These are phyloP conservation scores for Colaptes auratus DNA, from an alignment of 2,113 vertebrate genomes.

Conservation along the genomic window DNA sequence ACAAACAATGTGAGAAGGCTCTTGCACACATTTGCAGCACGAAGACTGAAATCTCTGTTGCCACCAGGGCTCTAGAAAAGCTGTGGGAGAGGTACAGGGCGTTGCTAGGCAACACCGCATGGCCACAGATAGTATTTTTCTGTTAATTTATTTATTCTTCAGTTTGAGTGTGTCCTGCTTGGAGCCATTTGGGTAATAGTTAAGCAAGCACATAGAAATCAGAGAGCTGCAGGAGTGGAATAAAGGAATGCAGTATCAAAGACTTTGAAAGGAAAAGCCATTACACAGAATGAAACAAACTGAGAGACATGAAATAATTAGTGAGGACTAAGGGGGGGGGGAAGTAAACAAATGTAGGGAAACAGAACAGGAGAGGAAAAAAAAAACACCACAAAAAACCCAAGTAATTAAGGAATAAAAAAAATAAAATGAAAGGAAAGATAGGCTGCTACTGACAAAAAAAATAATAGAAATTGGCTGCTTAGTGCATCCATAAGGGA, in stretches of 20 bases:
- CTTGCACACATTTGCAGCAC: constrained; percentile 44
- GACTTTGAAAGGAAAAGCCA: background rate
- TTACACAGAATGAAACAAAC: background rate
- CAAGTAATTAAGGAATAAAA: background rate
- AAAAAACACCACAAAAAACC: no score
- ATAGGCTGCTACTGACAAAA: background rate
- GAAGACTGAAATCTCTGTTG: constrained; percentile 31
- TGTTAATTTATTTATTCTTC: constrained; percentile 66
- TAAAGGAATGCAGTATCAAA: constrained; percentile 18
- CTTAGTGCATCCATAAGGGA: background rate
- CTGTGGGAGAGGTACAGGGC: background rate
- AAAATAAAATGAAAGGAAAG: background rate
- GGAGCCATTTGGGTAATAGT: constrained; percentile 62
- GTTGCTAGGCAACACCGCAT: constrained; percentile 54
- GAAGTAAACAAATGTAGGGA: background rate
- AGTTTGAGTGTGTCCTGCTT: constrained; percentile 63
- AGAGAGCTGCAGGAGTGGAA: constrained; percentile 34
- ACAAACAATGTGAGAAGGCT: constrained; percentile 12
- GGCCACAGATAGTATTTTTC: constrained; percentile 55
- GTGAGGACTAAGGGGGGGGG: background rate
- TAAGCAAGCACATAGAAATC: constrained; percentile 52
- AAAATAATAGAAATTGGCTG: constrained; percentile 31
- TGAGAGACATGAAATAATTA: constrained; percentile 38
- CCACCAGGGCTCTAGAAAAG: constrained; percentile 35
- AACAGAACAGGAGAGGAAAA: background rate